Evolutionary conservation across 2,797 vertebrate genomes (phyloP), one percentile per base, ranked within the genome.

Genomic region (Sebastes kiyomatsui): DNA sequence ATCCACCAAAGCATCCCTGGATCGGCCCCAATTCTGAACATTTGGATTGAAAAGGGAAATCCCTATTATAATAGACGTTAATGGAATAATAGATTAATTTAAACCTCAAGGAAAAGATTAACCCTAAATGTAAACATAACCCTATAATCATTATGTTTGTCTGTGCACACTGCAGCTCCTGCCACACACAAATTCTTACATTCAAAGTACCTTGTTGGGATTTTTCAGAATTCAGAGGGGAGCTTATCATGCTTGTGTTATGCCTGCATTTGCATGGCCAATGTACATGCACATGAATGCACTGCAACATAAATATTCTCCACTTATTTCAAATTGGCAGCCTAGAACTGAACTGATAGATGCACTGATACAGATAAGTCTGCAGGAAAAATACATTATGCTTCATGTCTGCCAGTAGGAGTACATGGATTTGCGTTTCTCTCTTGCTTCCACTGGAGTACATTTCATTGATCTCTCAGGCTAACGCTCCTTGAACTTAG

Each of bases 391-490:
- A 85, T 59, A 60, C 55, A 72, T 79, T 69, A 65, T 69, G 80
- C 60, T 67, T 71, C 22, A 23, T 52, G 30, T 78, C 68, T 62
- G 69, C 76, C 79, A 59, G 72, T 60, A 66, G 67, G 46, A 81
- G 76, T 23, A 61, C 64, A 76, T 28, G 79, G 68, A 87, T 84
- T 69, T 84, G 68, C 22, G 46, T 72, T 74, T 81, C 49, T 55
- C 25, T 79, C 61, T 66, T 58, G 68, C 18, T 38, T 77, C 60
- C 59, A 55, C 56, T 52, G 52, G 25, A 61, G 71, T 30, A 27
- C 20, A 61, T 79, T 46, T 32, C 79, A 84, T 60, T 87, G 78
- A 90, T 86, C 76, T 86, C 61, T 62, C 33, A 32, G 61, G 35
- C 78, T 65, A 68, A 77, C 67, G 55, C 54, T 81, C 75, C 60